Evolutionary conservation across 2,113 vertebrate species (phyloP).

Genomic region (Geothlypis trichas): DNA sequence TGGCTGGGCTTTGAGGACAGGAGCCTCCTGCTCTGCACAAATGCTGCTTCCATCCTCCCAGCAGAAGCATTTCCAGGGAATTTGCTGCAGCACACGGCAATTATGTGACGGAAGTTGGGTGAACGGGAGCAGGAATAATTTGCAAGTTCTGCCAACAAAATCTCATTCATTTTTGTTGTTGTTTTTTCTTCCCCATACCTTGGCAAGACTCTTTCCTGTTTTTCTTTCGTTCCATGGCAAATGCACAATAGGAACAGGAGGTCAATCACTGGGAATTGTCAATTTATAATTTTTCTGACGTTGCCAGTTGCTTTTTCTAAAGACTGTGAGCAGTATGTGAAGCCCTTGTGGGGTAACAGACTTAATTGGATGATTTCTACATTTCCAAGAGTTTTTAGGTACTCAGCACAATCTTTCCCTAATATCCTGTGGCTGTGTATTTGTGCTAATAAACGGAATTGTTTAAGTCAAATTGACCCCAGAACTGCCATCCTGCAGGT

Average conservation of each 20-base stretch:
- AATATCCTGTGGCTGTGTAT: background rate
- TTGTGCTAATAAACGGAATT: background rate
- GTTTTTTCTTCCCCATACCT: background rate
- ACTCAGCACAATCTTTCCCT: background rate
- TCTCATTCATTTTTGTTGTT: background rate
- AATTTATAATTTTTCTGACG: background rate
- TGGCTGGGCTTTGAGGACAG: background rate
- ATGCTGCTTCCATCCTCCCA: fast-evolving
- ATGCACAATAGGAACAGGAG: background rate
- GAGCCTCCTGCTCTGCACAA: background rate
- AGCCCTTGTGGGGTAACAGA: background rate
- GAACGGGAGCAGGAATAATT: conserved; percentile 2
- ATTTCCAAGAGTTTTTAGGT: background rate
- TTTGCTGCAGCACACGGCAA: background rate
- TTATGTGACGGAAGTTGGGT: background rate
- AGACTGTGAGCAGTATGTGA: background rate
- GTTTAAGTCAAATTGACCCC: background rate
- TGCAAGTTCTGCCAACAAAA: conserved; percentile 27
- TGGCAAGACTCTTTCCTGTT: conserved; percentile 56
- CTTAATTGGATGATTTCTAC: background rate
- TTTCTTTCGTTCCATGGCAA: conserved; percentile 19
- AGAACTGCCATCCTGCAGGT: background rate
- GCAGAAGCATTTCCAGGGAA: background rate
- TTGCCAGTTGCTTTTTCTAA: conserved; percentile 25
- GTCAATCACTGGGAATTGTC: background rate